These are phyloP conservation scores for Erethizon dorsatum DNA, from an alignment of 2,797 vertebrate genomes.

Conservation along the genomic window DNA sequence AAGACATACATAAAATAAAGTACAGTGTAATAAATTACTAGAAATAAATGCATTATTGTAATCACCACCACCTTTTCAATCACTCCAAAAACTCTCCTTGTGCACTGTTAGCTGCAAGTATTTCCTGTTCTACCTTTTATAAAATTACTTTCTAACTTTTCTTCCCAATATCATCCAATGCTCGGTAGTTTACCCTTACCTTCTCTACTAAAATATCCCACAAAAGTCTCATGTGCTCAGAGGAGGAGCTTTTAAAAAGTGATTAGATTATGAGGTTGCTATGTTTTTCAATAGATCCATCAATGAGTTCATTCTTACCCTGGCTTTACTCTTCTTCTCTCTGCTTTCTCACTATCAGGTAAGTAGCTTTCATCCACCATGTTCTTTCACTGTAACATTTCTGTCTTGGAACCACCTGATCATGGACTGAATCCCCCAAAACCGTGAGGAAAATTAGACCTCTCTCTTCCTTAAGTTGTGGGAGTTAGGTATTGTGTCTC, in stretches of 20 bases:
- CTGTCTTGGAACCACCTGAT: neutral
- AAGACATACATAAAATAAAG: neutral
- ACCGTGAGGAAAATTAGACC: neutral
- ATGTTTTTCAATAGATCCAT: neutral
- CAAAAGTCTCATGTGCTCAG: neutral
- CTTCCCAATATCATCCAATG: neutral
- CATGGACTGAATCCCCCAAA: neutral
- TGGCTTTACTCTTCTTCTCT: neutral
- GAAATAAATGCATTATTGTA: neutral
- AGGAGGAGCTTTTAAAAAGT: neutral
- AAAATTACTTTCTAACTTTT: neutral
- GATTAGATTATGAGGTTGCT: neutral
- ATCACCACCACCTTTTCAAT: neutral
- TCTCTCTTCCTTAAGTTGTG: neutral
- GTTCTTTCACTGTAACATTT: neutral
- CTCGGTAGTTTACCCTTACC: neutral
- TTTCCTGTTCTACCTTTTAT: neutral
- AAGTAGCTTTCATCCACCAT: neutral
- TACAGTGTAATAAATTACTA: neutral
- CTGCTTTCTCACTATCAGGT: neutral
- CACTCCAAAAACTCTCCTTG: neutral
- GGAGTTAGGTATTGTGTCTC: neutral
- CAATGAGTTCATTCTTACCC: neutral
- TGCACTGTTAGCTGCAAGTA: neutral
- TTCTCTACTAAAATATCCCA: neutral